A percentile compares a stretch with the other conserved stretches of the same genome.
phyloP scores from a whole-genome alignment of 2,113 vertebrate species.

The Apistogramma diplotaenia region DNA sequence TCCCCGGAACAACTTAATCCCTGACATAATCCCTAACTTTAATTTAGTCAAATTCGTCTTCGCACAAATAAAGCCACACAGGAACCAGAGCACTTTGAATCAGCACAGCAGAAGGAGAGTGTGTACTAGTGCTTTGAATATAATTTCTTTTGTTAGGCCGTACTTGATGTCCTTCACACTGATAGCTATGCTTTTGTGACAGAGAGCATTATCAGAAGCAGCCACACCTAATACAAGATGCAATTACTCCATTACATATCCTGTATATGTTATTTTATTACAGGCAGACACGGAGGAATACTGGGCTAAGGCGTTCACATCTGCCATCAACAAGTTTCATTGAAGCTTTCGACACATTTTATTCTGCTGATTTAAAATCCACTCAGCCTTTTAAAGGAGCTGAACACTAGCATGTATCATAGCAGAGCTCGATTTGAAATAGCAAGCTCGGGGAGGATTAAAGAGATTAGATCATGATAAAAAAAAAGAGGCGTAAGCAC shows the following conservation, averaged over 20 bases:
- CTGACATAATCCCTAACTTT: constrained; percentile 77
- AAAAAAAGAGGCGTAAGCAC: constrained; percentile 14
- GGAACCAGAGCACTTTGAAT: constrained; percentile 52
- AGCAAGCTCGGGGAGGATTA: constrained; percentile 34
- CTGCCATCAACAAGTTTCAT: constrained; percentile 6
- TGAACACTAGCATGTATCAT: background rate
- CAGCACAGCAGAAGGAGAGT: constrained; percentile 16
- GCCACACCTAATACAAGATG: constrained; percentile 11
- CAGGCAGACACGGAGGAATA: constrained; percentile 6
- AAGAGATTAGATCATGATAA: constrained; percentile 39
- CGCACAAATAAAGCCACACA: constrained; percentile 62
- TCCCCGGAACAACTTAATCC: constrained; percentile 79
- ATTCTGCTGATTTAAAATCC: constrained; percentile 21
- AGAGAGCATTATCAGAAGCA: constrained; percentile 12
- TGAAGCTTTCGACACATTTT: constrained; percentile 13
- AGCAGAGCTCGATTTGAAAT: constrained; percentile 19
- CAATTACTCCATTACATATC: constrained; percentile 3
- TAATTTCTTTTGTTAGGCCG: constrained; percentile 28
- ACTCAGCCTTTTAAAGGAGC: background rate
- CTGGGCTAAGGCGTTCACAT: background rate
- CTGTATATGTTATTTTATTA: constrained; percentile 10
- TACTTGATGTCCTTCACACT: constrained; percentile 36
- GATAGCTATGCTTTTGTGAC: constrained; percentile 35
- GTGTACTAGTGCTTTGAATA: constrained; percentile 22
- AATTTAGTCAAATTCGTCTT: constrained; percentile 76